Base-by-base conservation (phyloP, 2,888 invertebrate species). In the Uloborus plumipes region DNA sequence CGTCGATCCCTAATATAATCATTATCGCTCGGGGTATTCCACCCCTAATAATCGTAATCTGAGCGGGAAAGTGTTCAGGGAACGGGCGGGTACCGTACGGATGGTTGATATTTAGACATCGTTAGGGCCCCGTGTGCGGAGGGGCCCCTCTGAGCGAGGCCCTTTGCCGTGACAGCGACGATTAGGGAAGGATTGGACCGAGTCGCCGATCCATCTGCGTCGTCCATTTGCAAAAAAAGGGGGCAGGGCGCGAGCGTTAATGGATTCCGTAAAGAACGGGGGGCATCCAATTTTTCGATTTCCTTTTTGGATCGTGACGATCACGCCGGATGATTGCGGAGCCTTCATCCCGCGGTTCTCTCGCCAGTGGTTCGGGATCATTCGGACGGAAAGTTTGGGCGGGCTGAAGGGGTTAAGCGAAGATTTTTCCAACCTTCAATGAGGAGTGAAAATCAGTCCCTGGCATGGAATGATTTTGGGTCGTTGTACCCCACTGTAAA, bases 21-120 rank as follows among this genome's bases (percentile, higher is more conserved):
- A 81, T 81, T 75, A 81, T 73, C 79, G 62, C 64, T 16, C 14
- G 11, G 49, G 26, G 64, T 11, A 64, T 62, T 62, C 47, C 20
- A 39, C 39, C 39, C 39, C 39, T 39, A 39, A 39, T 39, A 39
- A 39, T 39, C 39, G 69, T 31, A 55, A 50, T 66, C 51, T 51
- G 14, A 49, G 62, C 53, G 61, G 71, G 47, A 47, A 47, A 47
- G 53, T 69, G 58, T 72, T 67, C 64, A 53, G 61, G 53, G 47
- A 59, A 18, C 64, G 55, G 79, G 65, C 67, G 53, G 69, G 55
- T 39, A 31, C 55, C 62, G 50, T 47, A 51, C 62, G 69, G 53
- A 75, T 62, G 69, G 70, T 81, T 39, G 39, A 75, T 81, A 81
- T 81, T 81, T 81, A 75, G 58, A 58, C 73, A 74, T 81, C 80